These are phyloP conservation scores for Limnephilus lunatus DNA, from an alignment of 2,888 invertebrate genomes.

Conservation along the genomic window DNA sequence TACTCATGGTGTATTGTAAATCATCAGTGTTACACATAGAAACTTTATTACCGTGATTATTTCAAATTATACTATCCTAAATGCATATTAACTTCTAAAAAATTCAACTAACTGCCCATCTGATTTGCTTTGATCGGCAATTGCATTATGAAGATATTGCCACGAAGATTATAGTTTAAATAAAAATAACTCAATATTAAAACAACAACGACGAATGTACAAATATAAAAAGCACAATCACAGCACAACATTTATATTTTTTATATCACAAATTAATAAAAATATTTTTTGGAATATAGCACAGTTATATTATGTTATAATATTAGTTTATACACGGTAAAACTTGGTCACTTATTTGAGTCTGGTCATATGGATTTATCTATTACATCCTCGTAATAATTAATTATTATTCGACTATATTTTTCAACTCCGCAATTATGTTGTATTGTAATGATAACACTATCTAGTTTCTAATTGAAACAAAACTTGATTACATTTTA, in stretches of 20 bases:
- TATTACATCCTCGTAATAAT: background rate
- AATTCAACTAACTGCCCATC: background rate
- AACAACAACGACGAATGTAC: slow-evolving; percentile 29
- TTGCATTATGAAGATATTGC: slow-evolving; percentile 28
- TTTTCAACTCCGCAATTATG: background rate
- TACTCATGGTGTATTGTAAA: background rate
- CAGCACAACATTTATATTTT: slow-evolving; percentile 60
- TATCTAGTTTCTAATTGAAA: slow-evolving; percentile 2
- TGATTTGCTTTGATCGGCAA: background rate
- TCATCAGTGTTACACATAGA: slow-evolving; percentile 29
- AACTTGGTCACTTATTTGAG: background rate
- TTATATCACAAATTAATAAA: slow-evolving; percentile 53
- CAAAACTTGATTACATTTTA: background rate
- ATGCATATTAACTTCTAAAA: slow-evolving; percentile 7
- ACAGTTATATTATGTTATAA: slow-evolving; percentile 19
- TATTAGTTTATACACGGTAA: background rate
- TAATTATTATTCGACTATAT: background rate
- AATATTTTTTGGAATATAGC: slow-evolving; percentile 41
- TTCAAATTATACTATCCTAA: slow-evolving; percentile 21
- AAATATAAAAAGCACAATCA: slow-evolving; percentile 61
- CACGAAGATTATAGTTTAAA: slow-evolving; percentile 27
- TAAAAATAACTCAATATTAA: slow-evolving; percentile 21
- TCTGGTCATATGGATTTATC: background rate
- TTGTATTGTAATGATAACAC: background rate
- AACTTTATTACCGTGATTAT: slow-evolving; percentile 50